Evolutionary conservation across 2,113 vertebrate genomes (phyloP).

Genomic region (Nycticorax nycticorax): DNA sequence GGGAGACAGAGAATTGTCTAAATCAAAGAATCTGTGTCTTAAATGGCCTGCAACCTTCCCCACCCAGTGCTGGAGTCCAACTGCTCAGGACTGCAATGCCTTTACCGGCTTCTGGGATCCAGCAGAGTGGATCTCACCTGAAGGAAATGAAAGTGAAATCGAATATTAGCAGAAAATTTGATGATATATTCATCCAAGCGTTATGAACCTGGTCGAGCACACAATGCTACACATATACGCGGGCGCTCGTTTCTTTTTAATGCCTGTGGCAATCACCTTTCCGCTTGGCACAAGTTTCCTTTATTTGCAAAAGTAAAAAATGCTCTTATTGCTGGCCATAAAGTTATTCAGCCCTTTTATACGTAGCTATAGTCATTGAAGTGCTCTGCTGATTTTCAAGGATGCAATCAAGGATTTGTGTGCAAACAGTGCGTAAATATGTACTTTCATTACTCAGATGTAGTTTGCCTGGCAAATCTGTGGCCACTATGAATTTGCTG

Average conservation of each 20-base stretch:
- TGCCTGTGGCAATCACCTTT: neutral
- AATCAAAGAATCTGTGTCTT: neutral
- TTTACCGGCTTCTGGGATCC: neutral
- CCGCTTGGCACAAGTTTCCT: neutral
- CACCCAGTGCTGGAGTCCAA: neutral
- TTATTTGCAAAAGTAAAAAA: slow-evolving; percentile 29
- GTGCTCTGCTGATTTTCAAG: slow-evolving; percentile 12
- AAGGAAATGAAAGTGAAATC: neutral
- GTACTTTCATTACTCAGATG: neutral
- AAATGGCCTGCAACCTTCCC: neutral
- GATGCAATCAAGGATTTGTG: neutral
- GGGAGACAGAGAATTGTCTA: neutral
- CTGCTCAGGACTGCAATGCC: neutral
- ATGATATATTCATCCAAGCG: accelerated
- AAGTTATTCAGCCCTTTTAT: slow-evolving; percentile 37
- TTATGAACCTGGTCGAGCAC: neutral
- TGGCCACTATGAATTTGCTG: neutral
- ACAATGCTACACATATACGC: neutral
- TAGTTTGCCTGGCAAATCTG: neutral
- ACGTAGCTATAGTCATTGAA: neutral
- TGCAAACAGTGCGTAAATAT: neutral
- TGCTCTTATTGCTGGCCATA: neutral
- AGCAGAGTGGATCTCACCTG: neutral
- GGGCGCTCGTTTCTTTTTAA: neutral
- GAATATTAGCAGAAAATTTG: neutral